phyloP scores from a whole-genome alignment of 2,797 vertebrate species.

The Spea hammondii region DNA sequence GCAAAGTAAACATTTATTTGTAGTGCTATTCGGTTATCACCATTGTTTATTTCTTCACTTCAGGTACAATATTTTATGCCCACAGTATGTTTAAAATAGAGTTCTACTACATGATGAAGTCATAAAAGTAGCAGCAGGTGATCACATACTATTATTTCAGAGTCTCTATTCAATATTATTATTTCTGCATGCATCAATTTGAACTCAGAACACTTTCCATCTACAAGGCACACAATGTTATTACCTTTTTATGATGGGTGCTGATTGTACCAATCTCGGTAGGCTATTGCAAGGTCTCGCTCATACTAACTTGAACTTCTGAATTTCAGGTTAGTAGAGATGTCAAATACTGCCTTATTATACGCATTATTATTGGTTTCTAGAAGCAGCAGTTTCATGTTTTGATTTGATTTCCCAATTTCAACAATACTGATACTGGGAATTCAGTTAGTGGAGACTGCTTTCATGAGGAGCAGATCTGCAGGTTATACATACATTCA shows the following conservation, averaged over 20 bases:
- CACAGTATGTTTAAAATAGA: background rate
- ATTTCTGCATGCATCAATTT: conserved; percentile 6
- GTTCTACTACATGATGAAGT: background rate
- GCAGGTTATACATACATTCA: background rate
- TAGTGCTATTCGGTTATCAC: background rate
- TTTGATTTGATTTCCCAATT: background rate
- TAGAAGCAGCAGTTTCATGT: conserved; percentile 5
- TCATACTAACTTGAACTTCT: conserved; percentile 6
- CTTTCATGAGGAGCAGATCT: background rate
- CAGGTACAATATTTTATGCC: background rate
- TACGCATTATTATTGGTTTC: background rate
- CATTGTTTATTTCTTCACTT: background rate
- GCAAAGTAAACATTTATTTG: too few relatives aligned
- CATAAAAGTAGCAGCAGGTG: background rate
- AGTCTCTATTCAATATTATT: conserved; percentile 19
- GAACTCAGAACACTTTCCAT: conserved; percentile 5
- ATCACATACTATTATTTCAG: background rate
- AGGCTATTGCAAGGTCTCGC: background rate
- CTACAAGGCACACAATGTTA: conserved; percentile 9
- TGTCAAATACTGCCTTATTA: conserved; percentile 1
- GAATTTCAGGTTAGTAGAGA: conserved; percentile 4
- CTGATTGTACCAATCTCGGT: background rate
- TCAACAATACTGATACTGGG: background rate
- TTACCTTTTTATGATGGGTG: conserved; percentile 13
- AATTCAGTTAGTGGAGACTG: background rate